Evolutionary conservation across 2,888 invertebrate species (phyloP).

Genomic region (Zygogramma bicolorata): DNA sequence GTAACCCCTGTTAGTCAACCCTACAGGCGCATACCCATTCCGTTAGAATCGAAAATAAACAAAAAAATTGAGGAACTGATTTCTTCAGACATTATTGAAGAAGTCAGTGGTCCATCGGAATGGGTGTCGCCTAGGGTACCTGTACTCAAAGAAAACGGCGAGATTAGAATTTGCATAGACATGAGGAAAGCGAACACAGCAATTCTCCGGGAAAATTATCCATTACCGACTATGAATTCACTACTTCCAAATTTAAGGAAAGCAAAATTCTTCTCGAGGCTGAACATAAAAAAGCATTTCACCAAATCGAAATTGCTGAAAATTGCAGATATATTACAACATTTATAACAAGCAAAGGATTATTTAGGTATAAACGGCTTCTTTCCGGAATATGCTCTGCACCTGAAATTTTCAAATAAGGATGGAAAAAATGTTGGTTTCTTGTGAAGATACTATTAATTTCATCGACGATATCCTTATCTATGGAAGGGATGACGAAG

Average conservation of each 20-base stretch:
- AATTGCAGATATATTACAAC: constrained; percentile 30
- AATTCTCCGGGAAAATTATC: constrained; percentile 29
- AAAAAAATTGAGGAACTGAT: constrained; percentile 37
- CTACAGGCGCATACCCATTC: constrained; percentile 37
- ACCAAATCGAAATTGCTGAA: constrained; percentile 34
- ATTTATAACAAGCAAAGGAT: constrained; percentile 21
- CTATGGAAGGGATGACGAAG: background rate
- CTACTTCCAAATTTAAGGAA: constrained; percentile 23
- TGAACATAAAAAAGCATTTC: constrained; percentile 34
- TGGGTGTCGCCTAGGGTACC: constrained; percentile 22
- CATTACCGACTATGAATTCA: constrained; percentile 28
- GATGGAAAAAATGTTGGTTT: background rate
- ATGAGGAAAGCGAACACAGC: constrained; percentile 28
- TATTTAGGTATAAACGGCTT: constrained; percentile 22
- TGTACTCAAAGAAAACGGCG: constrained; percentile 2
- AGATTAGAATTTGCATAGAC: constrained; percentile 30
- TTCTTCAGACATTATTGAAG: constrained; percentile 48
- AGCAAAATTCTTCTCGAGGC: constrained; percentile 22
- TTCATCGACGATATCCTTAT: background rate
- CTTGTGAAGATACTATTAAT: background rate
- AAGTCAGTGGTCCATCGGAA: constrained; percentile 47
- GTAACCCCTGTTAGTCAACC: constrained; percentile 43
- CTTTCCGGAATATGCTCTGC: constrained; percentile 19
- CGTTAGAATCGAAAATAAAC: constrained; percentile 41
- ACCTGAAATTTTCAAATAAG: no score